Conservation (phyloP, 2,113 vertebrate genomes). For the Mohoua ochrocephala region DNA sequence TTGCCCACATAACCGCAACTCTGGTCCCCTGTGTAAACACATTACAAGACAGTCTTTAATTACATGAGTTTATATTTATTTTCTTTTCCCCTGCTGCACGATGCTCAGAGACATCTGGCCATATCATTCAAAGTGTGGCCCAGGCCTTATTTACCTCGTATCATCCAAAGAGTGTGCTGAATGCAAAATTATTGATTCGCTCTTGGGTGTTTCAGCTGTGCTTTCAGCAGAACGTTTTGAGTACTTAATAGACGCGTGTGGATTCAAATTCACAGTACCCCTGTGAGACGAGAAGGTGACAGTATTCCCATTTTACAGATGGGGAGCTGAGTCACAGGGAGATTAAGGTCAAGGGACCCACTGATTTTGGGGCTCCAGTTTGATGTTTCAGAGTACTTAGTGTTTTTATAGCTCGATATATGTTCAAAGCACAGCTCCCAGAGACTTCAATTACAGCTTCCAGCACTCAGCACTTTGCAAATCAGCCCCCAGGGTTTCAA, state of each 20-base stretch:
- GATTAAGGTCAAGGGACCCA: conserved; percentile 45
- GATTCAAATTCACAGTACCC: conserved; percentile 4
- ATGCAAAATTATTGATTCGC: conserved; percentile 10
- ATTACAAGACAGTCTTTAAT: conserved; percentile 53
- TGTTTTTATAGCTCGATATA: conserved; percentile 52
- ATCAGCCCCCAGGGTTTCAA: conserved; percentile 61
- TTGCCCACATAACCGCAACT: conserved; percentile 19
- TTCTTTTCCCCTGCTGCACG: neutral
- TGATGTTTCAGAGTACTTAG: conserved; percentile 27
- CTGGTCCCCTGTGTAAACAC: conserved; percentile 6
- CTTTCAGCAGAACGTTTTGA: neutral
- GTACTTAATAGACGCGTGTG: neutral
- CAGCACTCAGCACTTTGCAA: conserved; percentile 61
- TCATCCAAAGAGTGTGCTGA: neutral
- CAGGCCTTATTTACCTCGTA: conserved; percentile 10
- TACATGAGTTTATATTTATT: neutral
- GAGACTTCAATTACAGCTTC: conserved; percentile 61
- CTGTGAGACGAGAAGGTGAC: neutral
- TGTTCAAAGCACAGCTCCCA: conserved; percentile 50
- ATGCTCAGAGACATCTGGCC: conserved; percentile 24
- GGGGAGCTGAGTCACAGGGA: conserved; percentile 30
- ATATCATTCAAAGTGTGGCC: neutral
- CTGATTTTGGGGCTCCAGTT: conserved; percentile 5
- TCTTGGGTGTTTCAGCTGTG: neutral
- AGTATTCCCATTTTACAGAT: conserved; percentile 16